Evolutionary conservation across 2,888 invertebrate species (phyloP), one percentile per base, ranked within the genome.

Genomic region (Patella ulyssiponensis): DNA sequence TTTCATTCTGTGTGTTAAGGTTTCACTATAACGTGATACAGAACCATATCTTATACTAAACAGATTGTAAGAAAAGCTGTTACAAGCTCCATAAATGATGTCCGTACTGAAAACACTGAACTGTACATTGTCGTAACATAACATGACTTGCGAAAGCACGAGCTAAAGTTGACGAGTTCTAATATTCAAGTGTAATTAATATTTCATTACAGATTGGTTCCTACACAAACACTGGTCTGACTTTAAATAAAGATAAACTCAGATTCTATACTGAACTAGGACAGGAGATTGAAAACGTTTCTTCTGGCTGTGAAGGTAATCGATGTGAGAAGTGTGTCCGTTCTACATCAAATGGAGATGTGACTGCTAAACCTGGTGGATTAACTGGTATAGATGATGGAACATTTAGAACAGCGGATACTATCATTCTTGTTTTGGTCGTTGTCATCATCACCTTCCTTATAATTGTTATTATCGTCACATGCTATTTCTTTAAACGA

Each of bases 121-220:
- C 74, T 86, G 12, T 76, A 77, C 9, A 79, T 74, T 56, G 78
- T 81, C 3, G 79, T 82, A 9, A 7, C 9, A 44, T 44, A 44
- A 77, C 75, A 12, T 17, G 51, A 5, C 78, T 81, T 51, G 44
- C 72, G 73, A 17, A 69, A 80, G 44, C 82, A 20, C 78, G 83
- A 17, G 81, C 85, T 2, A 80, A 87, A 75, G 86, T 88, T 12
- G 87, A 89, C 7, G 83, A 90, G 2, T 88, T 89, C 64, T 89
- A 44, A 44, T 44, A 44, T 44, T 44, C 9, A 0, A 1, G 7
- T 44, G 9, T 44, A 44, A 44, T 44, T 44, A 44, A 44, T 44
- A 44, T 44, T 44, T 44, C 44, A 44, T 64, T 64, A 23, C 74
- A 81, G 81, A 77, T 81, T 73, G 81, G 81, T 5, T 54, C 69